Evolutionary conservation across 64 coral and sea anemone species (phyloP), one percentile per base, ranked within the genome.

Genomic region (Dendronephthya gigantea): DNA sequence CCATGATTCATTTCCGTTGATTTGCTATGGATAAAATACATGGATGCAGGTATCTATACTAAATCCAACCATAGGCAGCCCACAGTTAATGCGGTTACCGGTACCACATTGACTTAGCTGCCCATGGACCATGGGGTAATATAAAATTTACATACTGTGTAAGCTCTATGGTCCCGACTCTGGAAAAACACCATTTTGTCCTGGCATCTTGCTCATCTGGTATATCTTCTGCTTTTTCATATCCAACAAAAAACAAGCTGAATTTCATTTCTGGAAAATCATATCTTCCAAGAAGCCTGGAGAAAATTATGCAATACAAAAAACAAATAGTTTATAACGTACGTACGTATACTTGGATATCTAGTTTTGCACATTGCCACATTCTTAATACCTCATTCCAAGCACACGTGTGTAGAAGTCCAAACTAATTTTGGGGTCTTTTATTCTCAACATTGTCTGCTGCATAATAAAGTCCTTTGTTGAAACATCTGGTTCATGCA

Each of bases 331-430:
- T n/a, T n/a, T n/a, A n/a, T n/a, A n/a, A n/a, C n/a, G n/a, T n/a
- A n/a, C n/a, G n/a, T n/a, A n/a, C n/a, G n/a, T n/a, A n/a, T n/a
- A n/a, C n/a, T n/a, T n/a, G n/a, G n/a, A n/a, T n/a, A n/a, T n/a
- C n/a, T n/a, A n/a, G n/a, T n/a, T n/a, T n/a, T n/a, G n/a, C n/a
- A n/a, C n/a, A n/a, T n/a, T n/a, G n/a, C n/a, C n/a, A n/a, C n/a
- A n/a, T n/a, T n/a, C n/a, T n/a, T n/a, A n/a, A 27, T 32, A 96
- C 94, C 94, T 96, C 94, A 96, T 96, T 48, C 94, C 94, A 28
- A 96, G 79, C 33, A 96, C 88, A 62, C 91, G 91, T 0, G 94
- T 88, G 48, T 96, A 96, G 81, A 96, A 96, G 75, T 96, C 94
- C 45, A 96, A 37, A 45, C 91, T 93, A 2, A 70, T 89, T 50